Conservation (phyloP, 2,797 vertebrate genomes). For the Brachymystax lenok region DNA sequence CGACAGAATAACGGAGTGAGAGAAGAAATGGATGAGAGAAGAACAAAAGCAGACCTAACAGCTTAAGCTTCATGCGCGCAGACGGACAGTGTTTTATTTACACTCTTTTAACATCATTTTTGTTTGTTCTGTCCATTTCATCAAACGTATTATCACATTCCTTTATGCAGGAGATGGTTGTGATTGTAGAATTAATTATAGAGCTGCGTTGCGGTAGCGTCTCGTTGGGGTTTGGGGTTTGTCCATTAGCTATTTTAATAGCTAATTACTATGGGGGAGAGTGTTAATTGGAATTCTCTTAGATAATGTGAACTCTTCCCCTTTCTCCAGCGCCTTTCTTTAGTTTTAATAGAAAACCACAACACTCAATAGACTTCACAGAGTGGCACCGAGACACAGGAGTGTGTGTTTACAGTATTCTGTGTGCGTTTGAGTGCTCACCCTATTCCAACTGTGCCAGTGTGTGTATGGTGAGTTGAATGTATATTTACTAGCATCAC, state of each 20-base stretch:
- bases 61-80: neutral
- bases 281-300: constrained; percentile 91
- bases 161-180: constrained; percentile 56
- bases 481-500: neutral
- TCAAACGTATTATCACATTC: constrained; percentile 54
- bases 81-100: constrained; percentile 37
- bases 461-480: constrained; percentile 12
- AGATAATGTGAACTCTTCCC: constrained; percentile 73
- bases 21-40: constrained; percentile 29
- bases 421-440: constrained; percentile 11
- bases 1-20: constrained; percentile 21
- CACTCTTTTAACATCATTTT: constrained; percentile 4
- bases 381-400: neutral
- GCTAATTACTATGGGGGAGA: constrained; percentile 89
- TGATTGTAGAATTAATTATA: constrained; percentile 72
- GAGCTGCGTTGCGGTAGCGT: constrained; percentile 45
- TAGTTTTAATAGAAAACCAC: constrained; percentile 64
- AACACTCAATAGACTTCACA: constrained; percentile 49
- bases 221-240: constrained; percentile 72
- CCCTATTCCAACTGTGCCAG: neutral
- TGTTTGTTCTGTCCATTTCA: neutral
- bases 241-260: constrained; percentile 75
- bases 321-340: constrained; percentile 51
- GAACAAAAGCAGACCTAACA: constrained; percentile 9
- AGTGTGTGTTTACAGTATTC: neutral